Percentiles rank a stretch among this genome's conserved stretches.
phyloP scores from a whole-genome alignment of 2,113 vertebrate genomes.

The Lucifuga dentata region DNA sequence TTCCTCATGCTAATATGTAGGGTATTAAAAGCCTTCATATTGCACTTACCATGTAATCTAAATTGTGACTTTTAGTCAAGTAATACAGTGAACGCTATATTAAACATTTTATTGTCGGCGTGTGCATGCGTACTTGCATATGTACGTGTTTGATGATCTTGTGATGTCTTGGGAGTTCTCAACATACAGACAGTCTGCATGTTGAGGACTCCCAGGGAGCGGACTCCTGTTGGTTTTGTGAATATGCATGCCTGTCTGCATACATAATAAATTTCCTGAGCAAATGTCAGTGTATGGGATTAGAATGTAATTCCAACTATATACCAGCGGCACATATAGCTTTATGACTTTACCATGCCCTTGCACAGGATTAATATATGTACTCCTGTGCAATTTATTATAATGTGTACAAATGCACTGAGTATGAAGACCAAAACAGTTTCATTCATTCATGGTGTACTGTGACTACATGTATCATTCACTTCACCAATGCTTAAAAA shows the following conservation, averaged over 20 bases:
- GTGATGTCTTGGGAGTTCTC: constrained; percentile 18
- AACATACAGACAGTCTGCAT: constrained; percentile 44
- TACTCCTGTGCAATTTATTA: background rate
- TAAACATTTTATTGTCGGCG: constrained; percentile 20
- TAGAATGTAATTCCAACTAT: constrained; percentile 65
- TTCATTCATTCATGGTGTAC: too few relatives aligned
- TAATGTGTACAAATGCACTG: background rate
- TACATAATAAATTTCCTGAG: constrained; percentile 65
- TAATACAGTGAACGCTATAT: background rate
- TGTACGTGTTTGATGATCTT: constrained; percentile 2
- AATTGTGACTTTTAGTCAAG: constrained; percentile 22
- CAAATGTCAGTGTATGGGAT: constrained; percentile 63
- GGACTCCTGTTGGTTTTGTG: constrained; percentile 46
- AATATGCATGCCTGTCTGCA: constrained; percentile 65
- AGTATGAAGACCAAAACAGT: background rate
- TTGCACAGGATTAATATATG: background rate
- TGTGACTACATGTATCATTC: too few relatives aligned
- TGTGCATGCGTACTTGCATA: background rate
- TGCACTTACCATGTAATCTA: background rate
- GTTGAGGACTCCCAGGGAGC: constrained; percentile 42
- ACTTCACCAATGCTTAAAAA: too few relatives aligned
- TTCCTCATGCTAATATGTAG: background rate
- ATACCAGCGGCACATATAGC: constrained; percentile 6
- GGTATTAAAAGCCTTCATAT: constrained; percentile 1
- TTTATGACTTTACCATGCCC: background rate